Conservation (phyloP, 2,113 vertebrate genomes). For the Odontesthes bonariensis region DNA sequence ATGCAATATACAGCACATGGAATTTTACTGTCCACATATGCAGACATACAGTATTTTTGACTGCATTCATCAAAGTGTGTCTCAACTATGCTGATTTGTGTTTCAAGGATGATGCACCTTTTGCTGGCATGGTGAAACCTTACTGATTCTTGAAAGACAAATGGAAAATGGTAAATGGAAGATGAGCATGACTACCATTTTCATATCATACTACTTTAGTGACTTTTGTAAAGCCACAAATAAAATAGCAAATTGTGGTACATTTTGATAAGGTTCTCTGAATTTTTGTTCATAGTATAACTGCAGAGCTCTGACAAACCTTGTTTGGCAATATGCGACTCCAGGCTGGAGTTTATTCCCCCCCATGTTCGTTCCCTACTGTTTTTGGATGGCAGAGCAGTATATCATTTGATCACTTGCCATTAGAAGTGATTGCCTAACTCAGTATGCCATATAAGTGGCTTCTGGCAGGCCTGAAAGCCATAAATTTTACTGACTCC, state of each 20-base stretch:
- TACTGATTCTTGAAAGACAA: neutral
- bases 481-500: slow-evolving; percentile 75
- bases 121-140: neutral
- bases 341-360: slow-evolving; percentile 43
- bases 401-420: slow-evolving; percentile 65
- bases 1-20: slow-evolving; percentile 3
- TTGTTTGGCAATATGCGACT: slow-evolving; percentile 36
- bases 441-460: slow-evolving; percentile 59
- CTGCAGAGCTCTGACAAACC: slow-evolving; percentile 27
- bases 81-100: slow-evolving; percentile 15
- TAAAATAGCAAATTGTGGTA: slow-evolving; percentile 15
- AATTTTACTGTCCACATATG: slow-evolving; percentile 32
- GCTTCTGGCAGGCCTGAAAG: slow-evolving; percentile 59
- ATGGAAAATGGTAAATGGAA: neutral
- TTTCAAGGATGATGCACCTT: neutral
- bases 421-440: slow-evolving; percentile 69
- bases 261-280: slow-evolving; percentile 21
- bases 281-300: slow-evolving; percentile 12
- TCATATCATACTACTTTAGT: neutral
- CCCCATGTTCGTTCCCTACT: slow-evolving; percentile 32
- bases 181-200: slow-evolving; percentile 3
- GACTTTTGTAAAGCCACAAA: slow-evolving; percentile 14
- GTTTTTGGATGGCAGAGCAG: slow-evolving; percentile 47
- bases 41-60: slow-evolving; percentile 6
- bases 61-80: slow-evolving; percentile 4